Evolutionary conservation across 1,140 invertebrate species (phyloP).

Genomic region (Sycophaga agraensis): DNA sequence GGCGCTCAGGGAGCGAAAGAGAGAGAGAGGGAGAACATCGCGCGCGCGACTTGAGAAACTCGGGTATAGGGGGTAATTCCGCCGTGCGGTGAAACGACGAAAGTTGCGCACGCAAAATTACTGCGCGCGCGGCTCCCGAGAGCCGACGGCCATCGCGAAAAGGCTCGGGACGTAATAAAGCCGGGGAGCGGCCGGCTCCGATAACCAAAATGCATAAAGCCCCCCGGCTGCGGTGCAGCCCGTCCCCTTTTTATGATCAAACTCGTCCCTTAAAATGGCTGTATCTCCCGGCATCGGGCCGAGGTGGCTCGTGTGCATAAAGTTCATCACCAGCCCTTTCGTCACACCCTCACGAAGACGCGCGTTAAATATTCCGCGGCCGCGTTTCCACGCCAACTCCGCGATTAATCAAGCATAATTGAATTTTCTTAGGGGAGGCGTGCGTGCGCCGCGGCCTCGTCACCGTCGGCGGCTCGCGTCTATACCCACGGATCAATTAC

Average conservation of each 20-base stretch:
- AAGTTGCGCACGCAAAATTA: too few species aligned
- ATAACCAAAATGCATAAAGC: constrained; percentile 3
- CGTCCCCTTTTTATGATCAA: neutral
- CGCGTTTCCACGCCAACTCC: too few species aligned
- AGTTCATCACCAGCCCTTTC: constrained; percentile 13
- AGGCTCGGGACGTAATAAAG: too few species aligned
- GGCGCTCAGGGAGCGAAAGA: too few species aligned
- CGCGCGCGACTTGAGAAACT: too few species aligned
- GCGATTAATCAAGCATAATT: constrained; percentile 28
- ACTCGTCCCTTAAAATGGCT: neutral
- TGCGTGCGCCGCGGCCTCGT: neutral
- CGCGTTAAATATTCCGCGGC: constrained; percentile 19
- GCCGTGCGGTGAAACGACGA: too few species aligned
- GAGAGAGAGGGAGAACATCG: too few species aligned
- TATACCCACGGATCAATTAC: constrained; percentile 27
- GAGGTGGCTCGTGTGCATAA: neutral
- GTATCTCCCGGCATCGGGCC: neutral
- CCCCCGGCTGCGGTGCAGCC: too few species aligned
- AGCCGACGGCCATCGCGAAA: too few species aligned
- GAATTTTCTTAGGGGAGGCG: constrained; percentile 17
- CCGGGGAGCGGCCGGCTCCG: neutral
- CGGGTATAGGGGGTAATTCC: too few species aligned
- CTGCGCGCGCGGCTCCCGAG: too few species aligned
- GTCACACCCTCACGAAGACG: constrained; percentile 4
- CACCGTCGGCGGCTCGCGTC: neutral